Conservation (phyloP, 2,888 invertebrate species). For the Agrochola lota region DNA sequence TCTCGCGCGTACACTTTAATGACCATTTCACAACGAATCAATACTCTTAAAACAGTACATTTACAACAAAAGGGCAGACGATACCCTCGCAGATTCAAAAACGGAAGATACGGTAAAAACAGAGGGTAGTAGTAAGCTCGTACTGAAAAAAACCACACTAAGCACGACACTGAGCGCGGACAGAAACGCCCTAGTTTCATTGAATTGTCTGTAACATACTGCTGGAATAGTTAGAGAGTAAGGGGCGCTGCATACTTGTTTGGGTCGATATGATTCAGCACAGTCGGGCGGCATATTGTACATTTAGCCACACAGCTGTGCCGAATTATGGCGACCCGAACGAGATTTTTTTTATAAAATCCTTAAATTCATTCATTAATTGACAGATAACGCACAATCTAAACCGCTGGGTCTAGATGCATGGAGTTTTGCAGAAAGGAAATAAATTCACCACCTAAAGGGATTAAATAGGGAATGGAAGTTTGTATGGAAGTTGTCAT, state of each 20-base stretch:
- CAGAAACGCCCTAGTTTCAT: conserved; percentile 68
- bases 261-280: too few species aligned
- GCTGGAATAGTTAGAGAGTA: not conserved
- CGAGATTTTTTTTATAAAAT: too few species aligned
- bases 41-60: conserved; percentile 44
- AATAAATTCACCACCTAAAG: too few species aligned
- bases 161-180: conserved; percentile 64
- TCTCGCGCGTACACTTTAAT: conserved; percentile 2
- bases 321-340: too few species aligned
- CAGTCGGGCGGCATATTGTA: too few species aligned
- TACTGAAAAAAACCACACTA: conserved; percentile 60
- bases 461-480: not conserved
- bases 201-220: conserved; percentile 63
- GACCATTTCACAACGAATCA: conserved; percentile 32
- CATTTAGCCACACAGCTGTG: too few species aligned
- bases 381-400: too few species aligned
- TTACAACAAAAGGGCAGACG: conserved; percentile 45
- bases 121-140: conserved; percentile 64
- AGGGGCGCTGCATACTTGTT: too few species aligned
- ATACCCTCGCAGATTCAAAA: conserved; percentile 50
- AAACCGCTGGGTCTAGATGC: too few species aligned
- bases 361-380: too few species aligned
- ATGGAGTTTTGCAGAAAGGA: too few species aligned
- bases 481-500: not conserved
- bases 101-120: conserved; percentile 57